Conservation (phyloP, 2,888 invertebrate species). For the Druceiella hillmani region DNA sequence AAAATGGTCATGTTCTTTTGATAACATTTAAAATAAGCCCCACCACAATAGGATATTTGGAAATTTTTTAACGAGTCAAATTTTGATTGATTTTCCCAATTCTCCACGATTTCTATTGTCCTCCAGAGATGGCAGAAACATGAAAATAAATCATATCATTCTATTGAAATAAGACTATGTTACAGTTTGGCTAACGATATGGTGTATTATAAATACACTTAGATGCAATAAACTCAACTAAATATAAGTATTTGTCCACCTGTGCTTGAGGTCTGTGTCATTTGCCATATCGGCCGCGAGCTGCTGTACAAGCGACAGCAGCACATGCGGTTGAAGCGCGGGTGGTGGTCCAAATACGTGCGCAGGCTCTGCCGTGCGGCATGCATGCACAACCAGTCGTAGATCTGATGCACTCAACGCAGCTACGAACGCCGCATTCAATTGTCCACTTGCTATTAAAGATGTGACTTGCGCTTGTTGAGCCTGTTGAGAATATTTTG, state of each 20-base stretch:
- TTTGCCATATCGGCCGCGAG: slow-evolving; percentile 83
- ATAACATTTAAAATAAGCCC: too few species aligned
- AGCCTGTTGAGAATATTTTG: too few species aligned
- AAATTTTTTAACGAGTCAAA: too few species aligned
- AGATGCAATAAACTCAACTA: slow-evolving; percentile 7
- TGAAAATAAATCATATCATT: too few species aligned
- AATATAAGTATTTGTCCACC: too few species aligned
- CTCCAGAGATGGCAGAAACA: too few species aligned
- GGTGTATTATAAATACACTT: not conserved
- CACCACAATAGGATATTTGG: too few species aligned
- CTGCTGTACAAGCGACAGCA: slow-evolving; percentile 91
- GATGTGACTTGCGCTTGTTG: slow-evolving; percentile 65
- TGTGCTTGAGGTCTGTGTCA: slow-evolving; percentile 77
- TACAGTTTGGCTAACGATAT: too few species aligned
- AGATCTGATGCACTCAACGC: slow-evolving; percentile 87
- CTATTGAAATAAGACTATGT: too few species aligned
- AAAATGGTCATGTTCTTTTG: too few species aligned
- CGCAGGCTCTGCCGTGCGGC: slow-evolving; percentile 77
- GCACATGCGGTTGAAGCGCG: slow-evolving; percentile 78
- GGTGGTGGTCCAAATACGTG: slow-evolving; percentile 72
- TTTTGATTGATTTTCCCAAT: too few species aligned
- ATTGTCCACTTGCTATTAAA: slow-evolving; percentile 64
- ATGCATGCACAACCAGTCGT: slow-evolving; percentile 77
- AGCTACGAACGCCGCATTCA: slow-evolving; percentile 86
- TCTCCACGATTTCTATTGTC: too few species aligned